Evolutionary conservation across 2,888 invertebrate species (phyloP), one percentile per base, ranked within the genome.

Genomic region (Drosophila nigricruria): DNA sequence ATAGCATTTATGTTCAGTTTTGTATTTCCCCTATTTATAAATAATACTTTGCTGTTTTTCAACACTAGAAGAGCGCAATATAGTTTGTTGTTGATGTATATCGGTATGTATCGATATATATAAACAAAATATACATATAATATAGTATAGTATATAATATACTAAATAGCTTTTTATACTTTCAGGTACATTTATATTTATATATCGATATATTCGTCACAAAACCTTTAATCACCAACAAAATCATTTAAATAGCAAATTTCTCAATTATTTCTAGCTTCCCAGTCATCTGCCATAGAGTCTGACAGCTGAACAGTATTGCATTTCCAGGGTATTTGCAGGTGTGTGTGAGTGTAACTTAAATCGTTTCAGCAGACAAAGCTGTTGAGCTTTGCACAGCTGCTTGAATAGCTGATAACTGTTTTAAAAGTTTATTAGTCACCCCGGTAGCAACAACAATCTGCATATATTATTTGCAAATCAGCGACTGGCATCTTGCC

Each of bases 341-440:
- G 23, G 25, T 34, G 12, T 23, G 14, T 16, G 20, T 32, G 5
- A 16, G 12, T 32, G 5, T 20, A 6, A 40, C 18, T 30, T 10
- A 30, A 30, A 30, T 12, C 16, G 16, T 12, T 27, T n/a, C 27
- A 42, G 25, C 10, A 18, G 8, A 54, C 27, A 23, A 43, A 42
- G 20, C 20, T 20, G 27, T n/a, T 58, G 14, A 58, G 42, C 36
- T 50, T 49, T 18, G 36, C 23, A 60, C 54, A 71, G 59, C 45
- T 52, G 32, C 34, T 38, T 16, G 18, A 52, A 52, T 52, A 47
- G 53, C 53, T 58, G 50, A 40, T 62, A 53, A 56, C 52, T 53
- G 52, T 62, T 54, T 40, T 54, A 54, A 60, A 58, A 61, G 49
- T 58, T 56, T 43, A 77, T 77, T 77, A 75, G 74, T 75, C 74